Evolutionary conservation across 2,113 vertebrate species (phyloP), one percentile per base, ranked within the genome.

Genomic region (Lampris megalopsis): DNA sequence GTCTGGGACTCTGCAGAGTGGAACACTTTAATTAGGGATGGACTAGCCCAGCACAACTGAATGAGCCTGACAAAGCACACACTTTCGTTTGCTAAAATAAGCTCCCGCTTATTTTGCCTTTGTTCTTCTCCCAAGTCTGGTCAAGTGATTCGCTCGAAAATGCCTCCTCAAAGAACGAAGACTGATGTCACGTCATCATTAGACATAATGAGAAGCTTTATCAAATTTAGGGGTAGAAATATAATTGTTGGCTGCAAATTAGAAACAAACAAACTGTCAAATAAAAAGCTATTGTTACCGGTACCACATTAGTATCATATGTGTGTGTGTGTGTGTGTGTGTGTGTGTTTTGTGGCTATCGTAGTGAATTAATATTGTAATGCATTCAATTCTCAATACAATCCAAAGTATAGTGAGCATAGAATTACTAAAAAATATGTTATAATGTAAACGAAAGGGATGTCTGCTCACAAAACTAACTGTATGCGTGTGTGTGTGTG

Each of bases 11-110:
- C 91, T 65, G 63, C 77, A 78, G 87, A 93, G 92, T 89, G 82
- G 90, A 94, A 94, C 92, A 81, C 87, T 94, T 92, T 93, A 94
- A 94, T 95, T 90, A 94, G 89, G 82, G 82, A 88, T 40, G 47
- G 86, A 85, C 85, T 80, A 77, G 74, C 83, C 87, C 78, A 82
- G 89, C 91, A 77, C 83, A 80, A 80, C 89, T 86, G 77, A 88
- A 85, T 82, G 81, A 86, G 79, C 77, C 83, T 86, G 92, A 91
- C 85, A 86, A 90, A 91, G 81, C 85, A 84, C 66, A 79, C 53
- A 6, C 24, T 77, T 87, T 81, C 75, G 77, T 71, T 72, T 76
- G 71, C 89, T 89, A 81, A 91, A 90, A 89, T 85, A 89, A 92
- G 85, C 73, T 77, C 79, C 79, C 82, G 85, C 71, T 71, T 77